These are phyloP conservation scores for Malacosoma neustria DNA, from an alignment of 2,888 invertebrate genomes.

Conservation along the genomic window DNA sequence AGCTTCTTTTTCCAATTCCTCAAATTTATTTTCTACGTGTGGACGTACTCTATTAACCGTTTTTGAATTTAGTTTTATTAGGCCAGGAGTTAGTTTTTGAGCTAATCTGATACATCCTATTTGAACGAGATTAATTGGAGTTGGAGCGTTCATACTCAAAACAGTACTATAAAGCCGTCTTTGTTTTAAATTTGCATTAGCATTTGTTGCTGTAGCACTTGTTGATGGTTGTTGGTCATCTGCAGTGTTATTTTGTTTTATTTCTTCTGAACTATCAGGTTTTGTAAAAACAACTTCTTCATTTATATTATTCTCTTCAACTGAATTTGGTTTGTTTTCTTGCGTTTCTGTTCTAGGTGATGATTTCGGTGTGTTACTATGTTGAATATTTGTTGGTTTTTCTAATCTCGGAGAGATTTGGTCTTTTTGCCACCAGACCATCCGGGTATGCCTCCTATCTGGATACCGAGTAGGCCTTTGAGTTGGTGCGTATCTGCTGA, in stretches of 20 bases:
- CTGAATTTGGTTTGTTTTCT: conserved; percentile 8
- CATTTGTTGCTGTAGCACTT: conserved; percentile 42
- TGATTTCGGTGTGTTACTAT: conserved; percentile 14
- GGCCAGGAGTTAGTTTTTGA: conserved; percentile 53
- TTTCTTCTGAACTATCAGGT: conserved; percentile 11
- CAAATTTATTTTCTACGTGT: conserved; percentile 56
- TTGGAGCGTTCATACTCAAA: conserved; percentile 59
- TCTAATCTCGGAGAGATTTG: conserved; percentile 39
- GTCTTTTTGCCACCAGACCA: conserved; percentile 53
- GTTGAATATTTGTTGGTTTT: conserved; percentile 26
- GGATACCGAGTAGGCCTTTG: conserved; percentile 45
- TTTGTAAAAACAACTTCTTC: conserved; percentile 13
- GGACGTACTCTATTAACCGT: conserved; percentile 51
- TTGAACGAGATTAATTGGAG: conserved; percentile 37
- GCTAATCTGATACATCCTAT: conserved; percentile 45
- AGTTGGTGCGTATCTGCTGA: conserved; percentile 57
- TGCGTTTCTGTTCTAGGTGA: conserved; percentile 19
- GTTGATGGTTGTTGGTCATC: conserved; percentile 48
- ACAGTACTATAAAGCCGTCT: conserved; percentile 73
- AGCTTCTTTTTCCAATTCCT: conserved; percentile 76
- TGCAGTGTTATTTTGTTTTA: conserved; percentile 27
- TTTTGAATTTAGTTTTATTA: conserved; percentile 57
- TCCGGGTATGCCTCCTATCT: conserved; percentile 37
- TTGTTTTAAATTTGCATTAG: conserved; percentile 36
- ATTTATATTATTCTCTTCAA: conserved; percentile 14